Base-by-base conservation (phyloP, 2,797 vertebrate species). In the Emydoidea blandingii region DNA sequence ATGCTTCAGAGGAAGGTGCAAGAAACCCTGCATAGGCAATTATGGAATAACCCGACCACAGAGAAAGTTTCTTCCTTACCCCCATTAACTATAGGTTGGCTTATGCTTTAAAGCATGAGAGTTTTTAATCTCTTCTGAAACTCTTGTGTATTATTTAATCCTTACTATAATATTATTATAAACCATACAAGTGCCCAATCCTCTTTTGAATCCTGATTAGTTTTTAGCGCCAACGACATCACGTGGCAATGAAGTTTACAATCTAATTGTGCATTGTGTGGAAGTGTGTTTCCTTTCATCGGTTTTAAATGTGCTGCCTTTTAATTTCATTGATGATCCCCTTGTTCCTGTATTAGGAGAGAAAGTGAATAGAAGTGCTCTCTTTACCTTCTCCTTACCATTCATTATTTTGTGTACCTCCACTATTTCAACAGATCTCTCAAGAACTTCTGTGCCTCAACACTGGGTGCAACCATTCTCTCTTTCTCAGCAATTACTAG, bases 61-160 rank as follows among this genome's bases (percentile, higher is more conserved):
- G 8, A 54, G 41, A 79, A 27, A 90, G 72, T 62, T 94, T 59
- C 59, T 81, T 91, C 79, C 79, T 54, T 56, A 92, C 37, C 83
- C 57, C 49, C 78, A 81, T 91, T 93, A 95, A 88, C 83, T 59
- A 86, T 79, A 88, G 91, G 76, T 9, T 88, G 83, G 79, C 72
- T 92, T 74, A 76, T 85, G 90, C 82, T 96, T 14, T 90, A 87
- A 93, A 94, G 91, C 59, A 0, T 0, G 87, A 62, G 85, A 53
- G 88, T 91, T 84, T 91, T 94, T 72, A 86, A 86, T 62, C 88
- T 85, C 49, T 81, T 87, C 81, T 72, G 79, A 91, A 92, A 93
- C 3, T 21, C 25, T 50, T 16, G 57, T n/a, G 81, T 85, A 81
- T 84, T 94, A 96, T 95, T n/a, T 82, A 94, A 92, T 90, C 94